Base-by-base conservation (phyloP, 1,140 invertebrate species). In the Diplogasteroides magnus region DNA sequence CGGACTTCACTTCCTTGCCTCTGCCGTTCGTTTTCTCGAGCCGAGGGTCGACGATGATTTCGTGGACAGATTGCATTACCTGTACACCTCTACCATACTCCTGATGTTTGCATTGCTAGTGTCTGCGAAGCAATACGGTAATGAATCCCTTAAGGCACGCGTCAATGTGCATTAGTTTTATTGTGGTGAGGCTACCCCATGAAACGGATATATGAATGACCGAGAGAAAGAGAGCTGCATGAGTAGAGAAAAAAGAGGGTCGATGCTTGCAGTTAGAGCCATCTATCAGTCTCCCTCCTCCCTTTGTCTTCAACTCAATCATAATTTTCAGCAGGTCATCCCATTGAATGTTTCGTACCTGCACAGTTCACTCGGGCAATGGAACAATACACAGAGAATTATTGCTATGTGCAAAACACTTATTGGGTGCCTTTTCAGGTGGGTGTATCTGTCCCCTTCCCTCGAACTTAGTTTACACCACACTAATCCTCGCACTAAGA, bases 51-150 rank as follows among this genome's bases (percentile, higher is more conserved):
- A 87, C 75, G 86, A 87, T 79, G 86, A 87, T 72, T 80, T 85
- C 48, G 78, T 86, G 32, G 86, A 87, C 77, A 77, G 86, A 25
- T 75, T 87, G 26, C 85, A 86, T 72, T 86, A 87, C 75, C 79
- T 85, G 48, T 87, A 86, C 74, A 86, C 86, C 15, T 84, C 84
- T n/a, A 84, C 84, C 31, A 79, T 86, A 23, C 76, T 87, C 6
- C 81, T 87, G 48, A 83, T 86, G 73, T 86, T 87, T 73, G 85
- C 86, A 1, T 77, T 87, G 23, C 77, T 87, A 14, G 85, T 86
- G 37, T 85, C 85, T 55, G 85, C 85, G 28, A 83, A 85, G 59
- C 86, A 86, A 73, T 87, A 86, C 75, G 80, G 78, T 79, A 71
- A n/a, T 1, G 73, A 70, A 25, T 2, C 76, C n/a, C n/a, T n/a